These are phyloP conservation scores for Laothoe populi DNA, from an alignment of 2,888 invertebrate species.

Conservation along the genomic window DNA sequence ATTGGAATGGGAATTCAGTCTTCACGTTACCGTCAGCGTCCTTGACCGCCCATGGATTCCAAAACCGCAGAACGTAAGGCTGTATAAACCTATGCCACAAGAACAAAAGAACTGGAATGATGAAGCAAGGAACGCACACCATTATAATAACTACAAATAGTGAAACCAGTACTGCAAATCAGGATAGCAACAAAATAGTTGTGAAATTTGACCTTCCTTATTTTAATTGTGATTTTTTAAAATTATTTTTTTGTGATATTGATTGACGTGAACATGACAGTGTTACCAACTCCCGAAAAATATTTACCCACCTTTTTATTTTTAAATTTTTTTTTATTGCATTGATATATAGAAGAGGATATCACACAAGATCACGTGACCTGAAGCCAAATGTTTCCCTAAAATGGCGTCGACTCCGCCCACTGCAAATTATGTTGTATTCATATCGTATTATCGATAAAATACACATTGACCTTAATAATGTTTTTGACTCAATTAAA, in stretches of 20 bases:
- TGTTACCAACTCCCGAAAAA: too few species aligned
- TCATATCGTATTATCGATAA: too few species aligned
- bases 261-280: too few species aligned
- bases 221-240: not conserved
- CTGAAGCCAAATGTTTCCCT: too few species aligned
- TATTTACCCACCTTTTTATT: too few species aligned
- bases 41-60: conserved; percentile 92
- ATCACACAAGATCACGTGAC: too few species aligned
- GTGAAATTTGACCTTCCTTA: not conserved
- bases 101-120: conserved; percentile 92
- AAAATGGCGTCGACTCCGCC: too few species aligned
- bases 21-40: conserved; percentile 85
- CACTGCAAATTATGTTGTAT: too few species aligned
- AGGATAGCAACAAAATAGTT: not conserved
- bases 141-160: conserved; percentile 64
- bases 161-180: not conserved
- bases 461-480: too few species aligned
- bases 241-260: not conserved
- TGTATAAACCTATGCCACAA: conserved; percentile 94
- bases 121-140: conserved; percentile 94
- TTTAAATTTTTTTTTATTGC: too few species aligned
- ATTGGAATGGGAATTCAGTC: conserved; percentile 85
- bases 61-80: conserved; percentile 91
- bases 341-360: too few species aligned
- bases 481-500: too few species aligned